These are phyloP conservation scores for Ormyrus labotus DNA, from an alignment of 2,888 invertebrate species.

Conservation along the genomic window DNA sequence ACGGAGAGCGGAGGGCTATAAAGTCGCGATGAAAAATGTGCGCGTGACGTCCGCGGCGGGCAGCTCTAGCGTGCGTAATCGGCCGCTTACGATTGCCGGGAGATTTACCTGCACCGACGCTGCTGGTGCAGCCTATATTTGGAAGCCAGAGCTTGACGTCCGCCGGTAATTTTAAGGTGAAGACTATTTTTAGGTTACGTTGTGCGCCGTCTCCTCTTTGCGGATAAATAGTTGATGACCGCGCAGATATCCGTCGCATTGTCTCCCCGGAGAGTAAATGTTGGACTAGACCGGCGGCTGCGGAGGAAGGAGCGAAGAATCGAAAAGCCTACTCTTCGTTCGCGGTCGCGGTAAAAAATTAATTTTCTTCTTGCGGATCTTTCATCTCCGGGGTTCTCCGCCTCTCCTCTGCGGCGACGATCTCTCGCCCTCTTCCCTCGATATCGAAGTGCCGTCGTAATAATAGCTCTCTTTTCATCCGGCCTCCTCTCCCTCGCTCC, in stretches of 20 bases:
- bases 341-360: constrained; percentile 19
- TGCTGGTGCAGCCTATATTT: too few species aligned
- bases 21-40: background rate
- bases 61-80: too few species aligned
- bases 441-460: constrained; percentile 28
- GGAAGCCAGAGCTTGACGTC: background rate
- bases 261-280: constrained; percentile 7
- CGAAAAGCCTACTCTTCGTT: background rate
- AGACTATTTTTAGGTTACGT: too few species aligned
- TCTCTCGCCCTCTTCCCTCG: background rate
- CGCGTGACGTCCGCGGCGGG: too few species aligned
- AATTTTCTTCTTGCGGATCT: constrained; percentile 12
- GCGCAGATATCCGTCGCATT: constrained; percentile 2
- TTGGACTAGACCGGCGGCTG: background rate
- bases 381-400: background rate
- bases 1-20: background rate
- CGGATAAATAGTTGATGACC: too few species aligned
- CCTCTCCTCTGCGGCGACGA: background rate
- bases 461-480: background rate
- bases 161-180: background rate
- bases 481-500: too few species aligned
- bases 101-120: too few species aligned
- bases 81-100: too few species aligned
- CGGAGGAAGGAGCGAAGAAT: background rate
- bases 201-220: too few species aligned